phyloP scores from a whole-genome alignment of 1,140 invertebrate species.

The Pteromalus puparum region DNA sequence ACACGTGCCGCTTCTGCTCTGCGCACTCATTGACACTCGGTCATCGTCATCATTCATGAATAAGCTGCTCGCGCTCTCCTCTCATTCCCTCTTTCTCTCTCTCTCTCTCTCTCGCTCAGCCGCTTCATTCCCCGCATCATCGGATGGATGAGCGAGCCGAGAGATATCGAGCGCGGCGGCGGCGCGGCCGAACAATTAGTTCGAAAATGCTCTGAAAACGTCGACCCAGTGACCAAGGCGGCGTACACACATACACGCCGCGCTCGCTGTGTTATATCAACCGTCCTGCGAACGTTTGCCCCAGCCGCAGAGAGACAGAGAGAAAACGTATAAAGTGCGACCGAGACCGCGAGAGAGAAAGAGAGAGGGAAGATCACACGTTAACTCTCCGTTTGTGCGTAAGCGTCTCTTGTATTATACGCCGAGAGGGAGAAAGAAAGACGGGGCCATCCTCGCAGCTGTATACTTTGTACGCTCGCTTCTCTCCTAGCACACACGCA shows the following conservation, averaged over 20 bases:
- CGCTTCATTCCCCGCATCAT: background rate
- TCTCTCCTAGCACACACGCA: background rate
- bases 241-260: background rate
- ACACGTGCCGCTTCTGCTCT: background rate
- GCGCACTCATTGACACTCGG: conserved; percentile 2
- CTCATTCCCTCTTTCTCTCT: no score
- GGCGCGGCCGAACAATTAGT: conserved; percentile 57
- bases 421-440: background rate
- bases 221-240: conserved; percentile 64
- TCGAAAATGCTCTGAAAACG: conserved; percentile 66
- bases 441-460: conserved; percentile 15
- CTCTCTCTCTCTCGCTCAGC: background rate
- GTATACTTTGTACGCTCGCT: conserved; percentile 1
- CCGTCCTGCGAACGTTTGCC: conserved; percentile 71
- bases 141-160: background rate
- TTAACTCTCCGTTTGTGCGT: conserved; percentile 52
- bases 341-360: conserved; percentile 5
- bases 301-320: conserved; percentile 62
- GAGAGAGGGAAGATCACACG: conserved; percentile 41
- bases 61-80: background rate
- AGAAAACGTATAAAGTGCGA: background rate
- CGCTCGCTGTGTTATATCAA: conserved; percentile 44
- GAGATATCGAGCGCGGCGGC: conserved; percentile 41
- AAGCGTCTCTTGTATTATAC: background rate
- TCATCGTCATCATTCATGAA: conserved; percentile 34